Evolutionary conservation across 2,888 invertebrate genomes (phyloP).

Genomic region (Stenichneumon culpator): DNA sequence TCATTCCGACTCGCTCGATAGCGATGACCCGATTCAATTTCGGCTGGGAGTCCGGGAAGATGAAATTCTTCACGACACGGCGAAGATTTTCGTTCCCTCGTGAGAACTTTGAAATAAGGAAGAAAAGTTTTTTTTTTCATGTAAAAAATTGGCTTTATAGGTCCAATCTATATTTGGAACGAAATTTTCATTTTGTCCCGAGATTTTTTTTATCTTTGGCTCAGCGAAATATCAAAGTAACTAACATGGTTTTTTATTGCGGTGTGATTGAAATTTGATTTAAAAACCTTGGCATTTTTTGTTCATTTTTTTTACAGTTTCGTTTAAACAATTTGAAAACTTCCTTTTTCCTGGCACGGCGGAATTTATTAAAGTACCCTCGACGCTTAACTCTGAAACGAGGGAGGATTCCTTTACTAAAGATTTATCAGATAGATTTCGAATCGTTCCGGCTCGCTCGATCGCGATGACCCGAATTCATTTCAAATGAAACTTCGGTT

Average conservation of each 20-base stretch:
- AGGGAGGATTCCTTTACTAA: neutral
- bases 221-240: too few relatives aligned
- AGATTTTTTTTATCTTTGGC: too few relatives aligned
- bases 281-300: too few relatives aligned
- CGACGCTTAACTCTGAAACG: neutral
- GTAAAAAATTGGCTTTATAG: too few relatives aligned
- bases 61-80: neutral
- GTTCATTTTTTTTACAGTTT: too few relatives aligned
- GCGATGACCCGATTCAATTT: slow-evolving; percentile 4
- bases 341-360: slow-evolving; percentile 19
- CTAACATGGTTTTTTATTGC: too few relatives aligned
- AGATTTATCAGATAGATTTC: neutral
- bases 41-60: neutral
- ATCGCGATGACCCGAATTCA: slow-evolving; percentile 10
- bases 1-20: neutral
- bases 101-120: neutral
- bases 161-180: too few relatives aligned
- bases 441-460: slow-evolving; percentile 5
- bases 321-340: neutral
- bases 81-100: neutral
- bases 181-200: too few relatives aligned
- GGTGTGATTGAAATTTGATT: too few relatives aligned
- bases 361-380: slow-evolving; percentile 23
- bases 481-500: neutral
- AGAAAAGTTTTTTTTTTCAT: neutral